A percentile compares a stretch with the other conserved stretches of the same genome.
Evolutionary conservation across 2,888 invertebrate species (phyloP).

Genomic region (Latrodectus elegans): DNA sequence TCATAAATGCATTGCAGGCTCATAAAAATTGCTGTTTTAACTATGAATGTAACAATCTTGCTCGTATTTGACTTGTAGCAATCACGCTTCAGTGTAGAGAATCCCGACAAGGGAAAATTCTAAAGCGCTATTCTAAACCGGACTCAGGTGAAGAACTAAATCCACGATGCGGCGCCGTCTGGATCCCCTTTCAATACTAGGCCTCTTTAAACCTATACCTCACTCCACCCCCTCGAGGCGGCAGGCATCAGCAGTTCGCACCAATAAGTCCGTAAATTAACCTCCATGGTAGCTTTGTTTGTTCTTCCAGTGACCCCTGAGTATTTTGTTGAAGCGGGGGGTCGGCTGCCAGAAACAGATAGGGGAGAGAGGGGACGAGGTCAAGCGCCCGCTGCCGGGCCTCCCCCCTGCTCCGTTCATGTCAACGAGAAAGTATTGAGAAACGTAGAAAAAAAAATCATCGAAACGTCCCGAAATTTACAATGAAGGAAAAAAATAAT

Average conservation of each 20-base stretch:
- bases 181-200: constrained; percentile 6
- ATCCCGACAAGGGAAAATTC: too few relatives aligned
- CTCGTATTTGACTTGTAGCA: too few relatives aligned
- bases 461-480: not conserved
- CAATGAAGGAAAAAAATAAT: not conserved
- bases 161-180: constrained; percentile 45
- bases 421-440: constrained; percentile 53
- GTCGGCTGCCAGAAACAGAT: constrained; percentile 78
- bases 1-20: too few relatives aligned
- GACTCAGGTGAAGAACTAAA: too few relatives aligned
- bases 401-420: constrained; percentile 67
- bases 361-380: constrained; percentile 76
- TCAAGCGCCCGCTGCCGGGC: constrained; percentile 73
- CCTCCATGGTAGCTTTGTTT: constrained; percentile 60
- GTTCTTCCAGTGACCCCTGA: constrained; percentile 49
- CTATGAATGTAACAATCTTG: too few relatives aligned
- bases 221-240: not conserved
- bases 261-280: constrained; percentile 58
- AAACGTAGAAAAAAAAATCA: constrained; percentile 1
- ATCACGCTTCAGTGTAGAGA: too few relatives aligned
- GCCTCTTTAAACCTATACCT: not conserved
- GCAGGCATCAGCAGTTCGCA: constrained; percentile 48
- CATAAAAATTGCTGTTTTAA: too few relatives aligned
- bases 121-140: too few relatives aligned
- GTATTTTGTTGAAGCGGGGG: constrained; percentile 31